These are phyloP conservation scores for Eumacrocentrus americanus DNA, from an alignment of 2,888 invertebrate genomes.

Conservation along the genomic window DNA sequence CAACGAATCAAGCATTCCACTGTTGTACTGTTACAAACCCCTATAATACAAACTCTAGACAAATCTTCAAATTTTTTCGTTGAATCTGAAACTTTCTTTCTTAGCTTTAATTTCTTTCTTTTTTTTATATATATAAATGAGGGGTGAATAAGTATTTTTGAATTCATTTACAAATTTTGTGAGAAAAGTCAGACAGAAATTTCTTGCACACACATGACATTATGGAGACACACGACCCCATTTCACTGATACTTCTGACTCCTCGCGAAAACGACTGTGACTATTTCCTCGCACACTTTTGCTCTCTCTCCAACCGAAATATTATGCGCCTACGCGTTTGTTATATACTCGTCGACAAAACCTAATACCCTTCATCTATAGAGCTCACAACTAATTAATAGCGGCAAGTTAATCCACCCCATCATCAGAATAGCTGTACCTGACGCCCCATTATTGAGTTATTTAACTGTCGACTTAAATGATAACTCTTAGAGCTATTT, in stretches of 20 bases:
- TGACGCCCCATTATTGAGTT: neutral
- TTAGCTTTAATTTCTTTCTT: too few relatives aligned
- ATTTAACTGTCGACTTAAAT: too few relatives aligned
- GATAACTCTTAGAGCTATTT: too few relatives aligned
- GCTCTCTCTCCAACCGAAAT: slow-evolving; percentile 23
- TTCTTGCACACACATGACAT: slow-evolving; percentile 27
- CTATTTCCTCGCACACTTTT: too few relatives aligned
- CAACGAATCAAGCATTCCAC: too few relatives aligned
- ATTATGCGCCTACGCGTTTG: slow-evolving; percentile 33
- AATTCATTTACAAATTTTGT: slow-evolving; percentile 49
- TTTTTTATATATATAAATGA: neutral
- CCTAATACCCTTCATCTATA: slow-evolving; percentile 27
- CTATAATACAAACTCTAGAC: too few relatives aligned
- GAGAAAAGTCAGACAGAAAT: slow-evolving; percentile 38
- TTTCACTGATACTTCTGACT: slow-evolving; percentile 11
- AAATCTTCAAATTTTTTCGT: too few relatives aligned
- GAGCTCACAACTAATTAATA: slow-evolving; percentile 27
- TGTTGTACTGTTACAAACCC: too few relatives aligned
- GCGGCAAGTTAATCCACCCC: slow-evolving; percentile 16
- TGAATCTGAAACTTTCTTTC: too few relatives aligned
- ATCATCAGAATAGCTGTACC: neutral
- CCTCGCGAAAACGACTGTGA: too few relatives aligned
- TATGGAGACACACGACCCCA: slow-evolving; percentile 32
- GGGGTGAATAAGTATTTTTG: slow-evolving; percentile 42
- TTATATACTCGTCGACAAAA: slow-evolving; percentile 29